A percentile compares a stretch with the other conserved stretches of the same genome.
Evolutionary conservation across 2,113 vertebrate species (phyloP).

Genomic region (Chaetodon auriga): DNA sequence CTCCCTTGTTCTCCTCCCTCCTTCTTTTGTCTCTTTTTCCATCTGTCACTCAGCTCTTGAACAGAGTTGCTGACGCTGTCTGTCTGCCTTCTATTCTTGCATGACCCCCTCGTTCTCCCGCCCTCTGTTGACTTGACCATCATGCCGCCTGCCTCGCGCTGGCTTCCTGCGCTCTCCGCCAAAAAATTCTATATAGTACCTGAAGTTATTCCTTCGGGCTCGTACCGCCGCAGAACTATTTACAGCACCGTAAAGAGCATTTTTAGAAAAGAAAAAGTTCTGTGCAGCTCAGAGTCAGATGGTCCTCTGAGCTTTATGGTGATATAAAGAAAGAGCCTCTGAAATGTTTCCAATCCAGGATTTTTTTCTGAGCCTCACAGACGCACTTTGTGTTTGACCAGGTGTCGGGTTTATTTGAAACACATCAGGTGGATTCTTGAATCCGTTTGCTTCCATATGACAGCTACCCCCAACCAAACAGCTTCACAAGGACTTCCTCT

Average conservation of each 20-base stretch:
- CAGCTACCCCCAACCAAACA: not conserved
- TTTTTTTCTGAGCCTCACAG: not conserved
- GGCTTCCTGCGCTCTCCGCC: not conserved
- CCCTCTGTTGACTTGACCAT: conserved; percentile 43
- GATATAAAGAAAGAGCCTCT: conserved; percentile 5
- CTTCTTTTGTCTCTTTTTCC: conserved; percentile 30
- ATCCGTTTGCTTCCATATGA: not conserved
- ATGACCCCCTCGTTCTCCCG: conserved; percentile 24
- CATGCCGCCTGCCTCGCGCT: not conserved
- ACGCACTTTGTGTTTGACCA: conserved; percentile 13
- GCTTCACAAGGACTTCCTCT: not conserved
- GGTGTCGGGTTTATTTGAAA: conserved; percentile 25
- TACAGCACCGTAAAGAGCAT: conserved; percentile 7
- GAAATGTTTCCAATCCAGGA: conserved; percentile 20
- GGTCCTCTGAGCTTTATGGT: not conserved
- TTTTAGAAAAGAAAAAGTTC: not conserved
- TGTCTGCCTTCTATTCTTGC: conserved; percentile 49
- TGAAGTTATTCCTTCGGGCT: conserved; percentile 21
- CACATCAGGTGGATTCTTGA: not conserved
- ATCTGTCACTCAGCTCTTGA: conserved; percentile 47
- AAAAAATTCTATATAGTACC: not conserved
- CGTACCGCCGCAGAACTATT: conserved; percentile 14
- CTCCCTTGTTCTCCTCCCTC: not conserved
- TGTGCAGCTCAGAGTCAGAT: not conserved
- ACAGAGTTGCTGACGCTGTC: conserved; percentile 47